Percentiles rank a stretch among this genome's conserved stretches.
Evolutionary conservation across 2,113 vertebrate species (phyloP).

Genomic region (Syngnathoides biaculeatus): DNA sequence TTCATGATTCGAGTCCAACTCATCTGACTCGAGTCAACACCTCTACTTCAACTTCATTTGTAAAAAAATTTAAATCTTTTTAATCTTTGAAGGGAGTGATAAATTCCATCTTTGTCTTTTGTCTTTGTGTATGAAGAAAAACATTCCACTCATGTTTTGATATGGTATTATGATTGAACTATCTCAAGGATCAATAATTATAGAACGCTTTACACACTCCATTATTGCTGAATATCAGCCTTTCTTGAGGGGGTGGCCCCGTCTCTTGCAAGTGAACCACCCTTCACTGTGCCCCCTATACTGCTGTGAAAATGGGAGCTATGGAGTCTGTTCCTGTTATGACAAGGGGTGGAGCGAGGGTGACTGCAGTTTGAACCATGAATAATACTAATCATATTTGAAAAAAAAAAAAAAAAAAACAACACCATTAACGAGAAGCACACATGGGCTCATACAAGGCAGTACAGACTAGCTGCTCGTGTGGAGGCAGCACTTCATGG

Average conservation of each 20-base stretch:
- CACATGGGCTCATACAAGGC: background rate
- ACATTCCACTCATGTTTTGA: background rate
- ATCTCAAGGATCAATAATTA: background rate
- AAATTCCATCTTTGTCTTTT: background rate
- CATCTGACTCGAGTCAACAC: too few relatives aligned
- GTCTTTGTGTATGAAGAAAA: background rate
- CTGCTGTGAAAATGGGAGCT: background rate
- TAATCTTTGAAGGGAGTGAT: too few relatives aligned
- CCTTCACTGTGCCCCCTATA: background rate
- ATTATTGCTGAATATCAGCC: background rate
- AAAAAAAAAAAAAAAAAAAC: too few relatives aligned
- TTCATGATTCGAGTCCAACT: too few relatives aligned
- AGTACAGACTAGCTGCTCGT: background rate
- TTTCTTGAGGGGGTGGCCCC: background rate
- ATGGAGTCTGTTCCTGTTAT: background rate
- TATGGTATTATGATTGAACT: background rate
- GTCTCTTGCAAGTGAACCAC: too few relatives aligned
- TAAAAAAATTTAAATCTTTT: background rate
- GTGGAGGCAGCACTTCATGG: constrained; percentile 56
- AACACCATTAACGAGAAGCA: background rate
- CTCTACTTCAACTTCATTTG: too few relatives aligned
- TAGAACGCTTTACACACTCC: background rate
- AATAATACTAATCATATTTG: too few relatives aligned
- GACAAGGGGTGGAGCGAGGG: background rate
- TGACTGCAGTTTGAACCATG: background rate